Conservation (phyloP, 2,888 invertebrate species). For the Lomographa bimaculata region DNA sequence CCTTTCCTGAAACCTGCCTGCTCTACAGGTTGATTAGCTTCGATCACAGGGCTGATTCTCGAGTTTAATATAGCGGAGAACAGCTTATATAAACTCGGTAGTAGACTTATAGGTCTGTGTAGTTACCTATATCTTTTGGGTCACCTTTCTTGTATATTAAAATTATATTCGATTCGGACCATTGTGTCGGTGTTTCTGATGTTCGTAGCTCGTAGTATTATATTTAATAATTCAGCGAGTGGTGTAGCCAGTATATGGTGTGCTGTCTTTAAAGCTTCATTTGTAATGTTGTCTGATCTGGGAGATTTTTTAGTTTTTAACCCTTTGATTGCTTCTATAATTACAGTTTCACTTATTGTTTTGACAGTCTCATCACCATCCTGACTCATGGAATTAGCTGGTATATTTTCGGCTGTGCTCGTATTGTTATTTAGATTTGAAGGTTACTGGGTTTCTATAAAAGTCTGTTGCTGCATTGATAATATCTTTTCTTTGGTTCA, state of each 20-base stretch:
- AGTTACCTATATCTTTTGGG: conserved; percentile 13
- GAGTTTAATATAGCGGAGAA: conserved; percentile 1
- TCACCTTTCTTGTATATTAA: too few species aligned
- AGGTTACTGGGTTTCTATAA: conserved; percentile 1
- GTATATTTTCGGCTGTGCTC: neutral
- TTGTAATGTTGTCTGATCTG: conserved; percentile 15
- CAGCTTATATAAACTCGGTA: conserved; percentile 13
- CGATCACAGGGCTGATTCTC: neutral
- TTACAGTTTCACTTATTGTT: conserved; percentile 1
- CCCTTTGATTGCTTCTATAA: conserved; percentile 2
- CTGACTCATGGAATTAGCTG: too few species aligned
- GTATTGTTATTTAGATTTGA: neutral
- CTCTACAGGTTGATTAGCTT: conserved; percentile 1
- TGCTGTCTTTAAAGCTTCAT: conserved; percentile 18
- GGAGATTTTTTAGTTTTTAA: conserved; percentile 11
- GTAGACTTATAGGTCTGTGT: conserved; percentile 16
- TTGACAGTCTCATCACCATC: too few species aligned
- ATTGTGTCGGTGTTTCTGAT: conserved; percentile 5
- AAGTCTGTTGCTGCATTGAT: conserved; percentile 13
- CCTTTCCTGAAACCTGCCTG: conserved; percentile 5
- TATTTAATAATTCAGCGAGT: conserved; percentile 12
- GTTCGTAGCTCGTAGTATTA: conserved; percentile 10
- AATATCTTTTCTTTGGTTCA: conserved; percentile 2
- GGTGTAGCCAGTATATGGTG: neutral
- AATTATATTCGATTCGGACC: conserved; percentile 12